Conservation (phyloP, 2,888 invertebrate species). For the Polydrusus tereticollis region DNA sequence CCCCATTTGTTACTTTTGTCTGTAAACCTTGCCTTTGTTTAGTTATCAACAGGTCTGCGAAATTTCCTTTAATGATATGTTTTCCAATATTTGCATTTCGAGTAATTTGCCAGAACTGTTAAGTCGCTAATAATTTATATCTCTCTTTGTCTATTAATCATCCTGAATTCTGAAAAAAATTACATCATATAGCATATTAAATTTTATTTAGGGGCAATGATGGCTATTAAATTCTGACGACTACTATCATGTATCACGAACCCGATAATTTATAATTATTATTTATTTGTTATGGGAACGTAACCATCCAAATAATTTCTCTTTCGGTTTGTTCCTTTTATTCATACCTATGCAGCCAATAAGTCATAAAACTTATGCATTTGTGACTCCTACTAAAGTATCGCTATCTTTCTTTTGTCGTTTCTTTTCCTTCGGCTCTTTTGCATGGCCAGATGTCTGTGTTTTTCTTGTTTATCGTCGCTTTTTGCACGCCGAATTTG, state of each 20-base stretch:
- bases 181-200: constrained; percentile 8
- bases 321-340: constrained; percentile 29
- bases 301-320: constrained; percentile 30
- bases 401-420: constrained; percentile 41
- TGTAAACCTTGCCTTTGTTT: too few species aligned
- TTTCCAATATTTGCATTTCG: not conserved
- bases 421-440: constrained; percentile 28
- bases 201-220: constrained; percentile 8
- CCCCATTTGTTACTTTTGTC: too few species aligned
- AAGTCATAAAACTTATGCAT: constrained; percentile 45
- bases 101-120: not conserved
- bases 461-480: constrained; percentile 15
- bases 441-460: constrained; percentile 25
- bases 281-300: constrained; percentile 28
- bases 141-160: not conserved
- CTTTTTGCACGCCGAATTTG: not conserved
- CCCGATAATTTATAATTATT: constrained; percentile 26
- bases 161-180: not conserved
- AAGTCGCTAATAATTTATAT: not conserved
- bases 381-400: constrained; percentile 43
- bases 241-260: constrained; percentile 22
- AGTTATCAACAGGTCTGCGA: too few species aligned
- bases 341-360: constrained; percentile 35
- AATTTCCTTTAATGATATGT: not conserved
- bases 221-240: constrained; percentile 17